Evolutionary conservation across 53 echinoderm and acorn worm genomes (phyloP).

Genomic region (Echinometra lucunter): DNA sequence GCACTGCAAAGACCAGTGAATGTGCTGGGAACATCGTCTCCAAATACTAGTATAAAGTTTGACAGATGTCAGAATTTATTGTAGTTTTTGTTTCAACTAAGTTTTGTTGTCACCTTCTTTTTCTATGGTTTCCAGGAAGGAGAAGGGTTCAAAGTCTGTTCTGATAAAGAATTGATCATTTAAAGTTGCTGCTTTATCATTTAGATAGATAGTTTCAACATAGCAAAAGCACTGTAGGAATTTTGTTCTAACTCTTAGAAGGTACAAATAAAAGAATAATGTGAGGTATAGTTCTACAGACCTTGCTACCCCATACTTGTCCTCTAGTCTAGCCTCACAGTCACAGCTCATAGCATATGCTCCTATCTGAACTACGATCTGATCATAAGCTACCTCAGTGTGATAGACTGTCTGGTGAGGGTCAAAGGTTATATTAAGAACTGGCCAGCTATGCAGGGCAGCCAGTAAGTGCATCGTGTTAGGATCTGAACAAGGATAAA

Average conservation of each 20-base stretch:
- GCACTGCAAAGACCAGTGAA: no score
- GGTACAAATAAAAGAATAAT: background rate
- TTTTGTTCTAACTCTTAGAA: background rate
- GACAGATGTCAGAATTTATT: no score
- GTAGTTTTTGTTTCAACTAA: no score
- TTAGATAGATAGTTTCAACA: background rate
- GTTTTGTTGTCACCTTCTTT: no score
- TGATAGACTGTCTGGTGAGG: conserved; percentile 84
- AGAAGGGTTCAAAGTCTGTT: no score
- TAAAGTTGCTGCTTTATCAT: no score
- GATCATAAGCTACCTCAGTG: conserved; percentile 79
- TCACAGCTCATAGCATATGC: conserved; percentile 91
- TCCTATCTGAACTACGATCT: conserved; percentile 84
- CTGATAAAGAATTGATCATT: no score
- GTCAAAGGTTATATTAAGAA: conserved; percentile 88
- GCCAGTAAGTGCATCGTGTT: conserved; percentile 80
- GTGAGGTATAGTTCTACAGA: background rate
- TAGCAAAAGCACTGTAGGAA: background rate
- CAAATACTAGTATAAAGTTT: no score
- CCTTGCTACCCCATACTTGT: conserved; percentile 88
- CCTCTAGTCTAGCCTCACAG: conserved; percentile 90
- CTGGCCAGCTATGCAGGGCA: conserved; percentile 82
- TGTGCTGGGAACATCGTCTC: no score
- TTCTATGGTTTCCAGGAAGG: no score
- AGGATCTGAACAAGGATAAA: conserved; percentile 75